Percentiles rank a stretch among this genome's conserved stretches.
Evolutionary conservation across 2,113 vertebrate species (phyloP).

Genomic region (Centrocercus urophasianus): DNA sequence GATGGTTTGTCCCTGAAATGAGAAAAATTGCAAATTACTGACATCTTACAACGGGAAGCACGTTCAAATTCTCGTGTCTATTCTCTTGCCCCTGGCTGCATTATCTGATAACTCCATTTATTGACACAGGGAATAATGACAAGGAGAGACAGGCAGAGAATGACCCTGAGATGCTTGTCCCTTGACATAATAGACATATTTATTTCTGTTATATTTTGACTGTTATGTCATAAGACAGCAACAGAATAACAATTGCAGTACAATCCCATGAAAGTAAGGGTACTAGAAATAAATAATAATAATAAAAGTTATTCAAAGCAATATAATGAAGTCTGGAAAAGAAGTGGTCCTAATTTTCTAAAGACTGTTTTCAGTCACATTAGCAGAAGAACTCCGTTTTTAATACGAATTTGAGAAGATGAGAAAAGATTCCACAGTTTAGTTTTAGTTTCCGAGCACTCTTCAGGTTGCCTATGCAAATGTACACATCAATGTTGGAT

Average conservation of each 20-base stretch:
- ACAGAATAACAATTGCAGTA: background rate
- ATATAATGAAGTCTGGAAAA: background rate
- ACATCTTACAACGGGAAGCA: background rate
- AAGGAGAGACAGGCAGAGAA: background rate
- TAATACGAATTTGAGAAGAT: background rate
- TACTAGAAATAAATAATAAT: background rate
- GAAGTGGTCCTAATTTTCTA: background rate
- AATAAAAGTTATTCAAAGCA: background rate
- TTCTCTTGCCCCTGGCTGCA: background rate
- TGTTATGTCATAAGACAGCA: background rate
- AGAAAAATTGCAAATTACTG: background rate
- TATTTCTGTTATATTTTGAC: slow-evolving; percentile 2
- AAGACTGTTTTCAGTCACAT: background rate
- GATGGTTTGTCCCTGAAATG: background rate
- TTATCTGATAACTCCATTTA: background rate
- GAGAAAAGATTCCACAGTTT: background rate
- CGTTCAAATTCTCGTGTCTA: background rate
- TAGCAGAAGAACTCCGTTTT: background rate
- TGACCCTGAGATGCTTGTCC: background rate
- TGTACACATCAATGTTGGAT: background rate
- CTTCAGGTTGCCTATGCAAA: background rate
- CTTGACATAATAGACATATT: background rate
- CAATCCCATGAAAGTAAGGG: background rate
- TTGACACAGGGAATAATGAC: background rate
- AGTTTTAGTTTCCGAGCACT: background rate